Evolutionary conservation across 2,888 invertebrate genomes (phyloP), one percentile per base, ranked within the genome.

Genomic region (Teleiodes luculella): DNA sequence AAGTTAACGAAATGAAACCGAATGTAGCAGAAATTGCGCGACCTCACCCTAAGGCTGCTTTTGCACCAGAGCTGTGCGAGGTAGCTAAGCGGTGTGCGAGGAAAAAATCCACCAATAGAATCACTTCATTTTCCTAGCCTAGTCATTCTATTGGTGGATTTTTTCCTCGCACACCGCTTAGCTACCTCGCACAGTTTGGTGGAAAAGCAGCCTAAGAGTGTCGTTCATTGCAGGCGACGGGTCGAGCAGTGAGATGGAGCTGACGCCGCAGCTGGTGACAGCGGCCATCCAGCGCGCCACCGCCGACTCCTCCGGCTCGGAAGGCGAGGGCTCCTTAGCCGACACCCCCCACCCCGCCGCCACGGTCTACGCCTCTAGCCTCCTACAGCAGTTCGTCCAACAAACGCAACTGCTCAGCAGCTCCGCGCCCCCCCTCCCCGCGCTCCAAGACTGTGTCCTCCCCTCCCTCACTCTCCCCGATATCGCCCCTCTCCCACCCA

Each of bases 361-460:
- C 45, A 90, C 92, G 13, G 93, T 93, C 68, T 94, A 94, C 74
- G 93, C 94, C 57, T 94, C 95, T 13, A 94, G 93, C 53, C 78
- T 96, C 58, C 78, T 96, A 57, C 95, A 95, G 72, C 94, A 96
- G 71, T 96, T 96, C 70, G 95, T 94, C 57, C 95, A 93, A 49
- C 95, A 95, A 77, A 95, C 95, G 0, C 94, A 94, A 76, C 87
- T 93, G 72, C 76, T 94, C 30, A 93, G 92, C 60, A 90, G 81
- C 64, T 81, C 86, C 7, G 79, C 78, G 18, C 76, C 85, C n/a
- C 62, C 86, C 36, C 63, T 76, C 60, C 69, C 80, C 24, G 70
- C 78, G 7, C 86, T 89, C 35, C 80, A 70, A 57, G 87, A 85
- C 61, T 84, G 78, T 66, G 82, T 83, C 57, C 74, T 82, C n/a